A percentile compares a stretch with the other conserved stretches of the same genome.
These are phyloP conservation scores for Kuschelorhynchus macadamiae DNA, from an alignment of 2,888 invertebrate genomes.

Conservation along the genomic window DNA sequence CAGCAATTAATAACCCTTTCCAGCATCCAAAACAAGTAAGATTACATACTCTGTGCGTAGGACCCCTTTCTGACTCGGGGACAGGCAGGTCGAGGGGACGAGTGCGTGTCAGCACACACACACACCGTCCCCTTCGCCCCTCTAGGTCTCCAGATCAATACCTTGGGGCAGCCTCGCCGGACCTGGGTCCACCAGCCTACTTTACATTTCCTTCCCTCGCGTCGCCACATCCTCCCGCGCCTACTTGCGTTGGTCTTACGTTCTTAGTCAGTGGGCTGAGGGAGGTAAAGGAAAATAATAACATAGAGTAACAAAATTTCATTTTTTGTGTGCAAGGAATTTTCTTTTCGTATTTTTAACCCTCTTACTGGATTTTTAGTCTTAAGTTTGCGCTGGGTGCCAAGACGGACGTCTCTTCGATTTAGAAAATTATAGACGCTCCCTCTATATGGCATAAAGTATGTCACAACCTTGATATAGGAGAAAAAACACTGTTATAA, in stretches of 20 bases:
- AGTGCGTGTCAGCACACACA: conserved; percentile 67
- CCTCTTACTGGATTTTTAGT: too few species aligned
- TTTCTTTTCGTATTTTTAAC: too few species aligned
- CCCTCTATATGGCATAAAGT: too few species aligned
- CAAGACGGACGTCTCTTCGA: too few species aligned
- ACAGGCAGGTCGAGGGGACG: conserved; percentile 35
- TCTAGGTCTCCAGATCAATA: conserved; percentile 69
- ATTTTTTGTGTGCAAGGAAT: too few species aligned
- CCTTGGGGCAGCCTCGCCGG: conserved; percentile 68
- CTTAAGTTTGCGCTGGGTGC: too few species aligned
- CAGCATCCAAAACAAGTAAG: conserved; percentile 48
- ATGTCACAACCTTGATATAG: too few species aligned
- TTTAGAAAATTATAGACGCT: too few species aligned
- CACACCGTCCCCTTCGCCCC: conserved; percentile 59
- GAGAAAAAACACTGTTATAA: too few species aligned
- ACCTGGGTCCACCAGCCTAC: conserved; percentile 74
- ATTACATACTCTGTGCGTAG: conserved; percentile 47
- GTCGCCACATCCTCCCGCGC: conserved; percentile 52
- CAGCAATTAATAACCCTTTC: conserved; percentile 44
- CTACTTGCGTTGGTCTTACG: conserved; percentile 70
- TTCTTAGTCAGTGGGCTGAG: conserved; percentile 32
- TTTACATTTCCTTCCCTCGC: conserved; percentile 66
- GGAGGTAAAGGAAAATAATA: too few species aligned
- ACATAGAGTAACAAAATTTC: too few species aligned
- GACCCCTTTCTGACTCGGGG: conserved; percentile 28